Evolutionary conservation across 2,888 invertebrate genomes (phyloP).

Genomic region (Acholoe squamosa): DNA sequence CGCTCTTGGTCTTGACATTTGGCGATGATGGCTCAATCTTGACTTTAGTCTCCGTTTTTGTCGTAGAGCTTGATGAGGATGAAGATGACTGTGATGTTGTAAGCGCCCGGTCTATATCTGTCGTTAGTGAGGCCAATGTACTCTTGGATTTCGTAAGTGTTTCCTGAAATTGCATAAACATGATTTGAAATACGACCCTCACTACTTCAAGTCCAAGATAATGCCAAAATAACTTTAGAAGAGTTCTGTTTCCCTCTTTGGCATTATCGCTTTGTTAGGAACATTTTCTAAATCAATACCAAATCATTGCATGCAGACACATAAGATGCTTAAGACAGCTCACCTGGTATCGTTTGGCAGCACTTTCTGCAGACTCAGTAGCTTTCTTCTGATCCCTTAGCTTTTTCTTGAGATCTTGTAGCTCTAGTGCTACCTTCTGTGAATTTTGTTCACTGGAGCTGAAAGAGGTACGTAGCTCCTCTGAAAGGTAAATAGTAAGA

Average conservation of each 20-base stretch:
- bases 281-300: neutral
- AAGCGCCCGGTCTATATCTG: conserved; percentile 15
- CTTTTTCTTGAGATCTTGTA: conserved; percentile 77
- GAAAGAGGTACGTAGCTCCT: conserved; percentile 86
- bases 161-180: neutral
- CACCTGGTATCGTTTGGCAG: conserved; percentile 58
- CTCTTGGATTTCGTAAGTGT: neutral
- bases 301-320: neutral
- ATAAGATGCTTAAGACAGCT: neutral
- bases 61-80: neutral
- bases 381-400: conserved; percentile 68
- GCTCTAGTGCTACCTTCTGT: conserved; percentile 86
- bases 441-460: conserved; percentile 85
- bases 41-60: conserved; percentile 58
- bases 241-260: neutral
- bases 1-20: conserved; percentile 13
- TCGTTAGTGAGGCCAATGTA: neutral
- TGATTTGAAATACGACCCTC: neutral
- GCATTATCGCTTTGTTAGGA: neutral
- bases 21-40: conserved; percentile 1
- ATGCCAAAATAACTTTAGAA: neutral
- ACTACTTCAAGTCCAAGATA: neutral
- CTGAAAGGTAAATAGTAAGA: conserved; percentile 74
- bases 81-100: conserved; percentile 70
- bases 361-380: conserved; percentile 65